Evolutionary conservation across 2,797 vertebrate species (phyloP).

Genomic region (Hybognathus amarus): DNA sequence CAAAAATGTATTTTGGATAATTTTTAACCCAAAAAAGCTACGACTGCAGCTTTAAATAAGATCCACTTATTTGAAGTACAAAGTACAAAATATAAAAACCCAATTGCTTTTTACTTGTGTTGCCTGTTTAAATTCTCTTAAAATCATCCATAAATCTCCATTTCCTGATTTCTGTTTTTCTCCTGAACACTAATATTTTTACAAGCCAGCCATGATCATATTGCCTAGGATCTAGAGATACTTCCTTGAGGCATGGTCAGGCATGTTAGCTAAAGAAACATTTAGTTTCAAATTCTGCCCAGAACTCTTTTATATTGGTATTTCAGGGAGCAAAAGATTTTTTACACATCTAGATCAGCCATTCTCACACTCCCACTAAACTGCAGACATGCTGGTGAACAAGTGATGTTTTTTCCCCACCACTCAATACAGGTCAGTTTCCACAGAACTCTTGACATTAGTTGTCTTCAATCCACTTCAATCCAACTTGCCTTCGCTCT

Average conservation of each 20-base stretch:
- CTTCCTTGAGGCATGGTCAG: neutral
- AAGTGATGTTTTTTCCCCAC: neutral
- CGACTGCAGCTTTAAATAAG: neutral
- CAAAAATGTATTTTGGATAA: too few species aligned
- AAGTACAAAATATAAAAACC: neutral
- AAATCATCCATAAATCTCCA: neutral
- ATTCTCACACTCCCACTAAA: slow-evolving; percentile 17
- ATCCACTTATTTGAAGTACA: neutral
- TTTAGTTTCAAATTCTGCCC: neutral
- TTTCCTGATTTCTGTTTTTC: slow-evolving; percentile 11
- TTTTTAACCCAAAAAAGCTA: too few species aligned
- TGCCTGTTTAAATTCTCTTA: neutral
- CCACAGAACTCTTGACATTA: slow-evolving; percentile 6
- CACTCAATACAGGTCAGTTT: slow-evolving; percentile 7
- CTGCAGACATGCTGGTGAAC: neutral
- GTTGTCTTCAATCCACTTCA: slow-evolving; percentile 2
- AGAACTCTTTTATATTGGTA: neutral
- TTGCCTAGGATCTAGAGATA: neutral
- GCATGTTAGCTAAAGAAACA: neutral
- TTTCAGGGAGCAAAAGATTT: neutral
- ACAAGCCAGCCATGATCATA: slow-evolving; percentile 2
- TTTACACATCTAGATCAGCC: neutral
- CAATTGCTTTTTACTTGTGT: neutral
- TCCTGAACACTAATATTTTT: slow-evolving; percentile 12
- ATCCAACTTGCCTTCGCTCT: neutral